phyloP scores from a whole-genome alignment of 1,140 invertebrate genomes.

The Lordiphosa mommai region DNA sequence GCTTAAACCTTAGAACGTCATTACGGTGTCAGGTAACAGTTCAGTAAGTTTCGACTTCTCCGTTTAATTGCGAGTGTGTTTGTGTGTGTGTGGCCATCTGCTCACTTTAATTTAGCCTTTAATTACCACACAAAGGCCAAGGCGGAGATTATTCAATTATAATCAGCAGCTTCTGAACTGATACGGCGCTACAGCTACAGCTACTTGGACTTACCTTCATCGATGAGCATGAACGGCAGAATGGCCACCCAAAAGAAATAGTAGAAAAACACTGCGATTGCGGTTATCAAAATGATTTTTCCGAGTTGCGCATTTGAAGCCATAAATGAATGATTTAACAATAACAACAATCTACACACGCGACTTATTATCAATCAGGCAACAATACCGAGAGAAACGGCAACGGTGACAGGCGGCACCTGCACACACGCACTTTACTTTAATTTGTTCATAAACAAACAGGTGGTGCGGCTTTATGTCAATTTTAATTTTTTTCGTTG shows the following conservation, averaged over 20 bases:
- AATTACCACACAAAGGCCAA: constrained; percentile 71
- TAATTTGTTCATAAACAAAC: constrained; percentile 12
- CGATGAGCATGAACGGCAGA: constrained; percentile 84
- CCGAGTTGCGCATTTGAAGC: constrained; percentile 81
- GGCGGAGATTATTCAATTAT: constrained; percentile 60
- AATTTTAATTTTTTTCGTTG: constrained; percentile 1
- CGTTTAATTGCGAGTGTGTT: background rate
- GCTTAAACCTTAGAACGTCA: constrained; percentile 12
- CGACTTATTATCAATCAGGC: constrained; percentile 1
- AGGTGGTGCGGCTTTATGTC: constrained; percentile 5
- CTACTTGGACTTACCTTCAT: constrained; percentile 72
- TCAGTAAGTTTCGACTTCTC: background rate
- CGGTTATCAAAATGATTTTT: constrained; percentile 82
- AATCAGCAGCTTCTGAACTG: constrained; percentile 40
- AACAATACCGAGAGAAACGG: constrained; percentile 3
- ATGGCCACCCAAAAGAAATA: constrained; percentile 86
- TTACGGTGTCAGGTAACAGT: constrained; percentile 26
- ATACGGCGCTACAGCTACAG: background rate
- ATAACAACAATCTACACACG: constrained; percentile 17
- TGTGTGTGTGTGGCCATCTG: constrained; percentile 3
- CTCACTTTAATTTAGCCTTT: constrained; percentile 17
- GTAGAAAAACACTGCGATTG: constrained; percentile 82
- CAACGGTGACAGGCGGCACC: background rate
- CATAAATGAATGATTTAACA: constrained; percentile 65
- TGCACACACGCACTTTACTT: constrained; percentile 8